A percentile compares a stretch with the other conserved stretches of the same genome.
Evolutionary conservation across 2,113 vertebrate genomes (phyloP).

Genomic region (Ochotona curzoniae): DNA sequence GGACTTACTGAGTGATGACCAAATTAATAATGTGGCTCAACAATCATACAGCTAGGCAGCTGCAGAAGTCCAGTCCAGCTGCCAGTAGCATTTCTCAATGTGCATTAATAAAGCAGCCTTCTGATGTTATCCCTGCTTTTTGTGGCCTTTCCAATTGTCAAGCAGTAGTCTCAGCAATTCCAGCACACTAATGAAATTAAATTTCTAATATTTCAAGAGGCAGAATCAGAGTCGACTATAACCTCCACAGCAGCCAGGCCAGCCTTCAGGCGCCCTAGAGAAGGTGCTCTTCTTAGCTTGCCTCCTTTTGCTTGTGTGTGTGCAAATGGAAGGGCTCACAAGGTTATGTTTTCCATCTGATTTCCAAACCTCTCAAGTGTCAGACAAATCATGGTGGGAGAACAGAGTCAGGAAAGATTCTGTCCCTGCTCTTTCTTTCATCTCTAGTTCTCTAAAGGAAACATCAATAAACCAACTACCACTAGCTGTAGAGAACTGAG

Average conservation of each 20-base stretch:
- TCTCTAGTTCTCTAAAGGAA: not conserved
- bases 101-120: not conserved
- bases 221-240: not conserved
- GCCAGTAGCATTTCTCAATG: not conserved
- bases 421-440: not conserved
- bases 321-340: not conserved
- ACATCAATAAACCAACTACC: not conserved
- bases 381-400: not conserved
- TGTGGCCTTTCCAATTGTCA: not conserved
- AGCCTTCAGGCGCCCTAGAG: no score
- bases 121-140: not conserved
- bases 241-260: not conserved
- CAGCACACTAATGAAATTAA: not conserved
- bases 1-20: no score
- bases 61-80: not conserved
- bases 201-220: not conserved
- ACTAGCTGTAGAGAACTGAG: not conserved
- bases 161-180: not conserved
- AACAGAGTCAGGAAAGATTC: not conserved
- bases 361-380: not conserved
- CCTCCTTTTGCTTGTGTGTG: not conserved
- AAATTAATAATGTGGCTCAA: accelerated
- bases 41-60: no score
- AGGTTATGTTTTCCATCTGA: no score
- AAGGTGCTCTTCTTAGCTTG: not conserved